Evolutionary conservation across 2,113 vertebrate genomes (phyloP).

Genomic region (Climacteris rufus): DNA sequence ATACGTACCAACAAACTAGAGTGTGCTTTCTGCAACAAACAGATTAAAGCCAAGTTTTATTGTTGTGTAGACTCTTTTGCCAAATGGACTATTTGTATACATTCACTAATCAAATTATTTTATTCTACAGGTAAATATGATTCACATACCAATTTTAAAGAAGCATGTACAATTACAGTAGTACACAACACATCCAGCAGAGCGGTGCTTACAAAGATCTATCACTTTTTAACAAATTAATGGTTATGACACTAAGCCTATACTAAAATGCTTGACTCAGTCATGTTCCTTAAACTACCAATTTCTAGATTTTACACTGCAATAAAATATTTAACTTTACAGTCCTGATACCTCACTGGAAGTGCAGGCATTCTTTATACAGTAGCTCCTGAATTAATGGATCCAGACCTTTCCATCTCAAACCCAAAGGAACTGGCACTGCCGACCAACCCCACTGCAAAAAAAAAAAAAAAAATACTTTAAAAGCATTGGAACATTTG

Average conservation of each 20-base stretch:
- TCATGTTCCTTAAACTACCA: background rate
- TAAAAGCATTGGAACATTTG: background rate
- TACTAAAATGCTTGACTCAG: background rate
- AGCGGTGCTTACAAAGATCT: background rate
- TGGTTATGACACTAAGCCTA: background rate
- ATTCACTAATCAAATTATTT: background rate
- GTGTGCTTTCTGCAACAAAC: background rate
- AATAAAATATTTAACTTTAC: conserved; percentile 1
- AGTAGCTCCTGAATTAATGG: background rate
- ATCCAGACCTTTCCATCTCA: background rate
- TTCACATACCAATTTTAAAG: background rate
- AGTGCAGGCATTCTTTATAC: background rate
- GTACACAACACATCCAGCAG: background rate
- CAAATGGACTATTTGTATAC: background rate
- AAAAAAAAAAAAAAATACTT: background rate
- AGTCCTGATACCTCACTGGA: background rate
- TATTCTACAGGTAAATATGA: conserved; percentile 1
- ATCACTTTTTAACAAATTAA: background rate
- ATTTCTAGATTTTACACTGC: background rate
- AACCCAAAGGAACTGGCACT: background rate
- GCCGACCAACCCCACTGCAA: background rate
- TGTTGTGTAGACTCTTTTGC: background rate
- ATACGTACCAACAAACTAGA: background rate
- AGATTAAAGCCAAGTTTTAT: background rate
- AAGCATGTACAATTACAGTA: background rate